Evolutionary conservation across 2,797 vertebrate genomes (phyloP), one percentile per base, ranked within the genome.

Genomic region (Molossus alvarezi): DNA sequence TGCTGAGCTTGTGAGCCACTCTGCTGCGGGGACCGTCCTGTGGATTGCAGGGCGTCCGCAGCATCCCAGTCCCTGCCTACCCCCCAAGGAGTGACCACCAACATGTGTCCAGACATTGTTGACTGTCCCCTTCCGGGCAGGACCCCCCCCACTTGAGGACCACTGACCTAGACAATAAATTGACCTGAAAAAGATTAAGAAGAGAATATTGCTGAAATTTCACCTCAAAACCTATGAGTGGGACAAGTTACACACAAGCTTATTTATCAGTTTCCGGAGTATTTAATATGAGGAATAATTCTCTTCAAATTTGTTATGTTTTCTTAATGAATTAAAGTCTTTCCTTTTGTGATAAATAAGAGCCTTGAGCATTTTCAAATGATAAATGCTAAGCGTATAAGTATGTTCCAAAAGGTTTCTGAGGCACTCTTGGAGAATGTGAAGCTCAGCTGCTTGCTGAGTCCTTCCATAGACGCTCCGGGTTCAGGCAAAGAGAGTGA

Each of bases 21-120:
- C 12, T 41, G 12, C 11, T 11, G 5, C 69, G 17, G 9, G 20
- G 20, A 9, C 67, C 21, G 2, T 9, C 6, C 33, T 29, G 13
- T 71, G 29, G 5, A 0, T 0, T 1, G 0, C 27, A 25, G 45
- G 62, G 2, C 48, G n/a, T 45, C 5, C n/a, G 3, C 53, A 51
- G 53, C 58, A 21, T 53, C 27, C 55, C 72, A 45, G 27, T 48
- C 33, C 57, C 55, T 27, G 0, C 15, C 20, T 15, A 1, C 25
- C 5, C 21, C 1, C n/a, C 5, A 33, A 2, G 14, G 9, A 58
- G 9, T 33, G 11, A 53, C 29, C 67, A 45, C 65, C 72, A 17
- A 1, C 41, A 9, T n/a, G 55, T n/a, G 12, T 58, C 14, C 53
- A 55, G 58, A 57, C 58, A 7, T 6, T n/a, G 55, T 14, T 84